Conservation (phyloP, 2,888 invertebrate genomes). For the Thereva nobilitata region DNA sequence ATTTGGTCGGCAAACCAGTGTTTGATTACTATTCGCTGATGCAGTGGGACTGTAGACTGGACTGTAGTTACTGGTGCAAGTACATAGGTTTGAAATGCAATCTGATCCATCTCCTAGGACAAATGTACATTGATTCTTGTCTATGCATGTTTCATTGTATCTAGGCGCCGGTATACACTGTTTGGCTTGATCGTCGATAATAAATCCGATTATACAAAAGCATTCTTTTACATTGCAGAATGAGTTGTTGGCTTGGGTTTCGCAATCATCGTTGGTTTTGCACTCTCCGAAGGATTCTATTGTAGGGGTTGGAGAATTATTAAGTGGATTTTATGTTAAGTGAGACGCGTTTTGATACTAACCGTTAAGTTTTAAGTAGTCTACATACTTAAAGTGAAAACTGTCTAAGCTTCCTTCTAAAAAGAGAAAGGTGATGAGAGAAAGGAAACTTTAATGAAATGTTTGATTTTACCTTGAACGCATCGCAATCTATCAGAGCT, state of each 20-base stretch:
- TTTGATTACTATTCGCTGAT: no score
- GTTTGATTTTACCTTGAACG: conserved; percentile 45
- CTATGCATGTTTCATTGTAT: conserved; percentile 44
- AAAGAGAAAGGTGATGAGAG: background rate
- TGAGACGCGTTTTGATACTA: background rate
- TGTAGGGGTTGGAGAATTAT: conserved; percentile 19
- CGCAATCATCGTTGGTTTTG: conserved; percentile 44
- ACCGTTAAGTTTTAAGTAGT: background rate
- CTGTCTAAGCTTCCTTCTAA: background rate
- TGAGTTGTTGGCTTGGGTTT: conserved; percentile 41
- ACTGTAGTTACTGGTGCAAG: conserved; percentile 45
- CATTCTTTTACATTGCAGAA: conserved; percentile 43
- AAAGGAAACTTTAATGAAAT: background rate
- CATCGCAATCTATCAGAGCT: conserved; percentile 53
- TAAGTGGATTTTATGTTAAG: background rate
- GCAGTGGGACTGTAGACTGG: conserved; percentile 2
- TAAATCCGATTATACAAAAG: conserved; percentile 43
- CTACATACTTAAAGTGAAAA: background rate
- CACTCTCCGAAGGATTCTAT: conserved; percentile 34
- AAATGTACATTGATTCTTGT: conserved; percentile 45
- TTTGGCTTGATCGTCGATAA: conserved; percentile 38
- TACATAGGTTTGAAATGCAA: conserved; percentile 45
- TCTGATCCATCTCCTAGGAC: conserved; percentile 45
- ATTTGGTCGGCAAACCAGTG: no score
- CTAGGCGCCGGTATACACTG: conserved; percentile 43